These are phyloP conservation scores for Motacilla alba DNA, from an alignment of 2,113 vertebrate species.

Conservation along the genomic window DNA sequence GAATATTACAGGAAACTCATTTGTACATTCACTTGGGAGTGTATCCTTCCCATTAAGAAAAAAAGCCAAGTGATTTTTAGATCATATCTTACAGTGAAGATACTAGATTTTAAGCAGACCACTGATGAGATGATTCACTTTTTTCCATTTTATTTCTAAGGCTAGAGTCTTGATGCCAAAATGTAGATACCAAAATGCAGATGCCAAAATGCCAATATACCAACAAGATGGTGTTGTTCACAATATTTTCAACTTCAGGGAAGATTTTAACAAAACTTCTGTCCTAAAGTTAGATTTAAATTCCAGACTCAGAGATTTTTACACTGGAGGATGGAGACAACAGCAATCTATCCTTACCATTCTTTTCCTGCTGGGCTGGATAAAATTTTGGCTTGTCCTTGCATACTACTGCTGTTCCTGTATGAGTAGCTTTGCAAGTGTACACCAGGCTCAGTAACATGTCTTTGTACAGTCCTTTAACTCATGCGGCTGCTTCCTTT, in stretches of 20 bases:
- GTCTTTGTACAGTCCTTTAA: not conserved
- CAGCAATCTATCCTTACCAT: not conserved
- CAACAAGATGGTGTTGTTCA: not conserved
- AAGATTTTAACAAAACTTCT: not conserved
- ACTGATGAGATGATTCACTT: not conserved
- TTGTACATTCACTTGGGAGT: not conserved
- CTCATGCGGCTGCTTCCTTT: not conserved
- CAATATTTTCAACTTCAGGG: not conserved
- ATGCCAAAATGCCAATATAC: not conserved
- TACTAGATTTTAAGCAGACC: not conserved
- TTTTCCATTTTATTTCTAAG: not conserved
- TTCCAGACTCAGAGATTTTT: not conserved
- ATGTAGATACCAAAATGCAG: not conserved
- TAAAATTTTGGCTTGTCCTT: not conserved
- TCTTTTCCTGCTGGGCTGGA: not conserved
- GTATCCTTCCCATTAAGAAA: not conserved
- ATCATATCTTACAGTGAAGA: not conserved
- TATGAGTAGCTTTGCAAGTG: not conserved
- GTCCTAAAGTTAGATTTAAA: not conserved
- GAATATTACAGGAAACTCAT: not conserved
- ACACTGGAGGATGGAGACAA: not conserved
- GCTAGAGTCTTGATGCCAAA: not conserved
- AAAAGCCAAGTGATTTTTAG: not conserved
- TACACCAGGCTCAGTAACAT: not conserved
- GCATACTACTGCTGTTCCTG: not conserved